Conservation (phyloP, 2,113 vertebrate species). For the Zapus hudsonius region DNA sequence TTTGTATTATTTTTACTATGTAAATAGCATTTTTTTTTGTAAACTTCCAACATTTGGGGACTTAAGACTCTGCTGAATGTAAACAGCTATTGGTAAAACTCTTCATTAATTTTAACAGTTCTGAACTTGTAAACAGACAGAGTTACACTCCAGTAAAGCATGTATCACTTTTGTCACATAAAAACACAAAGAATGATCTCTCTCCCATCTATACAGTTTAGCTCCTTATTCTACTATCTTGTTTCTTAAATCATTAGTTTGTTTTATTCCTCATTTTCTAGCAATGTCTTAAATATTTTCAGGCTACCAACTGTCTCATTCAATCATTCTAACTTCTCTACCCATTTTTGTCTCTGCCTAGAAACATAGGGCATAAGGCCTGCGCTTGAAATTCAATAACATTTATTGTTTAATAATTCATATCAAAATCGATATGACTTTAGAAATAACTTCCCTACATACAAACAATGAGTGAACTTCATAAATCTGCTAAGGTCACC, state of each 20-base stretch:
- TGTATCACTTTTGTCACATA: background rate
- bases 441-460: slow-evolving; percentile 11
- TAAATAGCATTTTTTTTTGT: slow-evolving; percentile 28
- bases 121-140: background rate
- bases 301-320: background rate
- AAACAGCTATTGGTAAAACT: background rate
- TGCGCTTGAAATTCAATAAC: slow-evolving; percentile 1
- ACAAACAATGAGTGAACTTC: background rate
- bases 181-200: too few species aligned
- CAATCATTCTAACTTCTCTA: background rate
- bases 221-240: background rate
- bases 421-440: slow-evolving; percentile 23
- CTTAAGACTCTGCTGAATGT: slow-evolving; percentile 13
- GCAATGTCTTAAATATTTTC: background rate
- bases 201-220: background rate
- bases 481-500: background rate
- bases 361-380: background rate
- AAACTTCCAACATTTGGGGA: background rate
- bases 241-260: background rate
- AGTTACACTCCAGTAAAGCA: background rate
- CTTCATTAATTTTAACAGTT: slow-evolving; percentile 46
- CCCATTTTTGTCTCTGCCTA: background rate
- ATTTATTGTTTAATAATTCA: slow-evolving; percentile 55
- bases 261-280: background rate
- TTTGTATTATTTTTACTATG: background rate